Base-by-base conservation (phyloP, 2,888 invertebrate species). In the Sialis lutaria region DNA sequence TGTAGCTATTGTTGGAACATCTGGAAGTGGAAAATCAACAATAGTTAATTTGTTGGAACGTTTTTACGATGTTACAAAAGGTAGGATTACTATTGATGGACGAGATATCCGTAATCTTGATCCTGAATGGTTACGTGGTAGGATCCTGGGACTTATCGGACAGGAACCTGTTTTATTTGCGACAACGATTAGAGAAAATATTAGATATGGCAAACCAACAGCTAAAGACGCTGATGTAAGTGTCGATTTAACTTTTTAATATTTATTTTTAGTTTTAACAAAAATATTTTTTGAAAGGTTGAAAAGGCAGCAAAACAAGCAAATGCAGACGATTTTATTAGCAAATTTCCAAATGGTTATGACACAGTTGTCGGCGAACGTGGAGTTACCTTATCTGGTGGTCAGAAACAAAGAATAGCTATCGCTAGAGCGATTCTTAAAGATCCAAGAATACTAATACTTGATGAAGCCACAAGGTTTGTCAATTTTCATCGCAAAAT, bases 111-210 rank as follows among this genome's bases (percentile, higher is more conserved):
- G 72, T 41, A 66, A 71, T 0, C 63, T 91, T 49, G 83, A 90
- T 61, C 79, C 84, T 1, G 72, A 77, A 37, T 96, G 95, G 91
- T 69, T 96, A 13, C 71, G 96, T 39, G 82, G 88, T 9, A 70
- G 78, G 44, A 82, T 82, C 31, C 72, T 95, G 12, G 93, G 92
- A 1, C 79, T 87, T 51, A 93, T 95, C 50, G 84, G 88, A 59
- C 93, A 95, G 65, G 95, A 97, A 61, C 96, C 96, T 0, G 79
- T 92, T 40, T 64, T 97, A 33, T 97, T 97, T 69, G 91, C 90
- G 0, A 89, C 91, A 7, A 79, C 82, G 6, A 81, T 97, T 3
- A 71, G 77, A 62, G 96, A 97, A 67, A 97, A 97, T 65, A 96
- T 97, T 48, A 75, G 92, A 46, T 97, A 93, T 60, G 93, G 93